Base-by-base conservation (phyloP, 2,888 invertebrate species). In the Colostygia pectinataria region DNA sequence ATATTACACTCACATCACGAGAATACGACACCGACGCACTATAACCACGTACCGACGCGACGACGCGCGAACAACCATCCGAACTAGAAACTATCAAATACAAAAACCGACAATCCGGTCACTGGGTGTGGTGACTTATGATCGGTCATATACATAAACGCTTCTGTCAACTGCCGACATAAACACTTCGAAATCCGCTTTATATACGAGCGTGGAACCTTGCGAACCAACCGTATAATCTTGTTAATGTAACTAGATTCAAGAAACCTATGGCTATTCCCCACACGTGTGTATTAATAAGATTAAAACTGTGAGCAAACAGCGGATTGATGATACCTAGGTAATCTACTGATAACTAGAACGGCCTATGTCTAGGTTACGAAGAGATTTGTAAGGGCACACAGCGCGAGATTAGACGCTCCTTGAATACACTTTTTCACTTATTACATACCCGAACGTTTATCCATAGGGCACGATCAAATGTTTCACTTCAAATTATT, bases 241-340 rank as follows among this genome's bases (percentile, higher is more conserved):
- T 91, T 91, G 92, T 94, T 94, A 94, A 91, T 91, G 91, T 94
- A 94, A 94, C 93, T 92, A 93, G 94, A 94, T 94, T 94, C 92
- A 90, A 91, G 94, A 94, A 94, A 93, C 93, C 93, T 91, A 91
- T 91, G 90, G 86, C 90, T 90, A 88, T 83, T 88, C 79, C 80
- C 86, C 87, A 91, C 92, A 92, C 92, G 92, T 92, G 92, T 92
- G 89, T 91, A 92, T 89, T 92, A 92, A 92, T 91, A 91, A 92
- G 92, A 93, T 92, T 92, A 92, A 92, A 92, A 88, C 82, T 83
- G 84, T 91, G 90, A 91, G 90, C 90, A 90, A 89, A 91, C 89
- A 90, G 90, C 85, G 87, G 87, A 90, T 90, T 89, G 90, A 87
- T 85, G 91, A 90, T 89, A 84, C 85, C 85, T 87, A 85, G 84